Base-by-base conservation (phyloP, 1,140 invertebrate species). In the Papilio xuthus region DNA sequence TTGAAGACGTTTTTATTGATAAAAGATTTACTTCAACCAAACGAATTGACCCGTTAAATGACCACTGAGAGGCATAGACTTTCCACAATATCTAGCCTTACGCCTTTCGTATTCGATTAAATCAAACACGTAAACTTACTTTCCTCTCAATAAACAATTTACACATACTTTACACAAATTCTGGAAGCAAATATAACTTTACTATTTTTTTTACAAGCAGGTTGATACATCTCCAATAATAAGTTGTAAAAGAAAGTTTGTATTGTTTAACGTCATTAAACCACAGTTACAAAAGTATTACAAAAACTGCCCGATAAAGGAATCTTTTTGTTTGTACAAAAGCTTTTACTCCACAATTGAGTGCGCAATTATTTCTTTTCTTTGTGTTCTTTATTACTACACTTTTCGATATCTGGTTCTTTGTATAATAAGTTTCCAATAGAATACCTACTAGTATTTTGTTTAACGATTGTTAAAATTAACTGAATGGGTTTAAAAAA, bases 301-400 rank as follows among this genome's bases (percentile, higher is more conserved):
- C 10, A 60, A 60, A 60, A 60, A 23, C 23, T 23, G 12, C 56
- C 56, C 20, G 20, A 26, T 10, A 28, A 67, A 32, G 60, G 26
- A 20, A 60, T 60, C 23, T 67, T 32, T 67, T 67, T 67, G 23
- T 67, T 67, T 67, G 0, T 67, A 67, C 12, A 67, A 67, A 67
- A 67, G 60, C 60, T 67, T 67, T 67, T 67, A 28, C 26, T 67
- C 60, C 12, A 67, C 60, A 67, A 67, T 67, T 28, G 60, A 67
- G 26, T 67, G 60, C 26, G 60, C 60, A 67, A 67, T 67, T 67
- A 67, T 67, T 67, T 28, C 10, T 67, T 28, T 28, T 67, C 60
- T 67, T 32, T 67, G 26, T 67, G 60, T 67, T 67, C 60, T 32
- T 15, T 60, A 23, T 60, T 60, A 26, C 56, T 26, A 60, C n/a